phyloP scores from a whole-genome alignment of 2,113 vertebrate genomes.

The Passerina amoena region DNA sequence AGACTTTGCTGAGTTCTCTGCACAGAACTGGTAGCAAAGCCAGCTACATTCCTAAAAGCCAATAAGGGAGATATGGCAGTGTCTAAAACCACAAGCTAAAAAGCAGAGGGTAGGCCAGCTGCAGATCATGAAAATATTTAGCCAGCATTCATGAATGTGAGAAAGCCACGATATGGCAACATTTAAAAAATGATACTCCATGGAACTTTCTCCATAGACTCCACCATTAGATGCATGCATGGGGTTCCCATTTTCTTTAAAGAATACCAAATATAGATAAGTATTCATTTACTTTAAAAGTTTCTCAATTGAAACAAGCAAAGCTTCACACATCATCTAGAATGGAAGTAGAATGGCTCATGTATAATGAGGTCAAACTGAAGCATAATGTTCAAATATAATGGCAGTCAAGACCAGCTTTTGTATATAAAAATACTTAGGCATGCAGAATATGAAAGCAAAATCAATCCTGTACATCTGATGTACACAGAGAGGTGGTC shows the following conservation, averaged over 20 bases:
- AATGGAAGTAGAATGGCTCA: conserved; percentile 51
- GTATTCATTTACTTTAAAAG: conserved; percentile 28
- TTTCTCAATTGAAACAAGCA: conserved; percentile 61
- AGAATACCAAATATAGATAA: conserved; percentile 9
- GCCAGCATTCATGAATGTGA: conserved; percentile 28
- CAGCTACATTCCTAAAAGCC: not conserved
- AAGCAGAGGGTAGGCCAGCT: conserved; percentile 28
- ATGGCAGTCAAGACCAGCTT: conserved; percentile 42
- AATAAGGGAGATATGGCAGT: not conserved
- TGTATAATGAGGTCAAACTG: conserved; percentile 56
- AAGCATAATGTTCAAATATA: conserved; percentile 52
- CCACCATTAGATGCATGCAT: conserved; percentile 32
- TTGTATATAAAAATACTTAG: conserved; percentile 40
- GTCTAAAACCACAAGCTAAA: conserved; percentile 23
- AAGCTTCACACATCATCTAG: conserved; percentile 56
- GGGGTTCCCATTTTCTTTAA: conserved; percentile 15
- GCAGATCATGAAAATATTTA: conserved; percentile 18
- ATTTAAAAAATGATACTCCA: not conserved
- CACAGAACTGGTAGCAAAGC: not conserved
- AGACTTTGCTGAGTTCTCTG: not conserved
- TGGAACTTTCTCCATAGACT: conserved; percentile 9
- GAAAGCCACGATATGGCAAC: not conserved
- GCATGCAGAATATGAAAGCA: conserved; percentile 60
- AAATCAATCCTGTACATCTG: conserved; percentile 46
- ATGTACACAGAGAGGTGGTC: conserved; percentile 50